Evolutionary conservation across 2,888 invertebrate genomes (phyloP).

Genomic region (Drosophila rellima): DNA sequence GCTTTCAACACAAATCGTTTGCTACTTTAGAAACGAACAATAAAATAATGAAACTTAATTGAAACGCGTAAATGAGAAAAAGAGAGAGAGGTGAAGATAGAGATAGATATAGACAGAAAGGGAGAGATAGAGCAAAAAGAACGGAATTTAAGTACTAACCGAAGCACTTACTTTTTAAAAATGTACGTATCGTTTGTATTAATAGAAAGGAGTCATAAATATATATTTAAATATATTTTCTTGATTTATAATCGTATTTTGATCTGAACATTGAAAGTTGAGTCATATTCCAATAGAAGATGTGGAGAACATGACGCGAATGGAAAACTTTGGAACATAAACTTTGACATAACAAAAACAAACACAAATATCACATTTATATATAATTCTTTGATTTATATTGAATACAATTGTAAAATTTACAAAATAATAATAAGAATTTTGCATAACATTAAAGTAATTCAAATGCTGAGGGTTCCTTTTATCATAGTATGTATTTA

Average conservation of each 20-base stretch:
- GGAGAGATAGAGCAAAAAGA: conserved; percentile 41
- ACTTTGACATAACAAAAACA: conserved; percentile 36
- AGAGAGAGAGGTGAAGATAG: conserved; percentile 17
- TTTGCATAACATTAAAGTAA: conserved; percentile 44
- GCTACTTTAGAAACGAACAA: conserved; percentile 41
- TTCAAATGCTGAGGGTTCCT: conserved; percentile 54
- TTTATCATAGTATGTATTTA: conserved; percentile 24
- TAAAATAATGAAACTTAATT: conserved; percentile 60
- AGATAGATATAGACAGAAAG: conserved; percentile 25
- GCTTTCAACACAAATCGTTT: conserved; percentile 70
- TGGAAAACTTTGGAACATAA: conserved; percentile 47
- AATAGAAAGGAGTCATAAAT: conserved; percentile 50
- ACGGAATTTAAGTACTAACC: conserved; percentile 71
- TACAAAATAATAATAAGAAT: conserved; percentile 53
- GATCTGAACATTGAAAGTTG: conserved; percentile 8
- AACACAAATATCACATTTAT: conserved; percentile 33
- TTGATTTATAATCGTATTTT: conserved; percentile 35
- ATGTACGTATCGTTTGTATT: conserved; percentile 48
- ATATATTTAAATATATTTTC: conserved; percentile 40
- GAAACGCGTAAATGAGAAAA: conserved; percentile 52
- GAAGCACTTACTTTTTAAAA: conserved; percentile 67
- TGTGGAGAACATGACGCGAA: conserved; percentile 61
- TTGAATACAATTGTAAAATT: conserved; percentile 43
- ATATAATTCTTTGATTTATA: conserved; percentile 36
- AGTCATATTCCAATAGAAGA: conserved; percentile 36